Base-by-base conservation (phyloP, 2,888 invertebrate species). In the Drosophila diplacantha region DNA sequence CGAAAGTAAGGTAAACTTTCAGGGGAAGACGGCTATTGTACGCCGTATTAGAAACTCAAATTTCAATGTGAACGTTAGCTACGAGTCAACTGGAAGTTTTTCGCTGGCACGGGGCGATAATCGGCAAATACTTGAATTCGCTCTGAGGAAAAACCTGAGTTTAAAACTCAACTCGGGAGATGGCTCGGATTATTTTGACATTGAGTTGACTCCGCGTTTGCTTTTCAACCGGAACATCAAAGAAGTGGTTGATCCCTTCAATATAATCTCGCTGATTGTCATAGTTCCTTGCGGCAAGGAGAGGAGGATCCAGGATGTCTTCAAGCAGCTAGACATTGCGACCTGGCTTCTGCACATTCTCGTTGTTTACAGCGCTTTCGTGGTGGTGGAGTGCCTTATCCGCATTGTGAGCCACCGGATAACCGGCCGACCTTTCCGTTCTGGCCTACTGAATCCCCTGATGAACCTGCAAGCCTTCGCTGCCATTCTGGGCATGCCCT, bases 281-380 rank as follows among this genome's bases (percentile, higher is more conserved):
- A 41, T 62, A 1, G 56, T 68, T 3, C 74, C 73, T 2, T 74
- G 73, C 20, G 64, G 66, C 5, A 34, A 34, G 9, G 6, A 55
- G 8, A 37, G 57, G 7, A 34, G 26, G 4, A 20, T 69, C 2
- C 54, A 16, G 0, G 69, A 69, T 11, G 43, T 67, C 16, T 72
- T 41, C 18, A 34, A 14, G 6, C 44, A 35, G n/a, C 5, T 57
- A 0, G n/a, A 34, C 2, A 7, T 69, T 0, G 41, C n/a, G 7
- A 7, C 3, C 3, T 54, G 60, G 24, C 39, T 52, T 0, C 8
- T 43, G 5, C 16, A 55, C 1, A 49, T 67, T n/a, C 1, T 72
- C 11, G 37, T 26, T 12, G 35, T 55, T 2, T 74, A 74, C 29
- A 29, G 63, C 3, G 35, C 35, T 3, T 65, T 73, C 16, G 41